Evolutionary conservation across 2,797 vertebrate species (phyloP).

Genomic region (Astyanax mexicanus): DNA sequence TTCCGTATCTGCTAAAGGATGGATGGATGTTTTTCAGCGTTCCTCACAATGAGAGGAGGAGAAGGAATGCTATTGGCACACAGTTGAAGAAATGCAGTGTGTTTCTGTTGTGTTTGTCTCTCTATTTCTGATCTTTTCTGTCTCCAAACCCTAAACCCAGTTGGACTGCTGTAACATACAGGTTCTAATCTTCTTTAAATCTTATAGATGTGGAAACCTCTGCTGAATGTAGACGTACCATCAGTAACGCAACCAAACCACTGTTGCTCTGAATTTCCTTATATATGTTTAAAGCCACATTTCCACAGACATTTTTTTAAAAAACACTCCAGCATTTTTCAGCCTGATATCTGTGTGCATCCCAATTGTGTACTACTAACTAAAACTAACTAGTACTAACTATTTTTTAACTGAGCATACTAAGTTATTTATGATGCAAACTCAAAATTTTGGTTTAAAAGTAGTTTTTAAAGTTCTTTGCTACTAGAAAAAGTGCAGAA

Average conservation of each 20-base stretch:
- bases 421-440: no score
- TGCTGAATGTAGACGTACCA: neutral
- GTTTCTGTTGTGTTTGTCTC: neutral
- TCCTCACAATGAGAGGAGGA: neutral
- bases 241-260: neutral
- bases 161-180: neutral
- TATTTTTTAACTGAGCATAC: no score
- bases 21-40: conserved; percentile 11
- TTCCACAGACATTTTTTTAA: neutral
- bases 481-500: no score
- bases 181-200: neutral
- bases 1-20: neutral
- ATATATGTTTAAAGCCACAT: neutral
- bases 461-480: no score
- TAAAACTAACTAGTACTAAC: no score
- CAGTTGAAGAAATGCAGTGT: neutral
- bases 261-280: neutral
- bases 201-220: conserved; percentile 7
- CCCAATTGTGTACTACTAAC: no score
- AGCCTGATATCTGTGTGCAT: no score
- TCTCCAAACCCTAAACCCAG: neutral
- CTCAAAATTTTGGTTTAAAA: no score
- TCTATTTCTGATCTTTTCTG: neutral
- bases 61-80: neutral
- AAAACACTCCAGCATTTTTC: neutral